A percentile compares a stretch with the other conserved stretches of the same genome.
phyloP scores from a whole-genome alignment of 2,113 vertebrate genomes.

The Isurus oxyrinchus region DNA sequence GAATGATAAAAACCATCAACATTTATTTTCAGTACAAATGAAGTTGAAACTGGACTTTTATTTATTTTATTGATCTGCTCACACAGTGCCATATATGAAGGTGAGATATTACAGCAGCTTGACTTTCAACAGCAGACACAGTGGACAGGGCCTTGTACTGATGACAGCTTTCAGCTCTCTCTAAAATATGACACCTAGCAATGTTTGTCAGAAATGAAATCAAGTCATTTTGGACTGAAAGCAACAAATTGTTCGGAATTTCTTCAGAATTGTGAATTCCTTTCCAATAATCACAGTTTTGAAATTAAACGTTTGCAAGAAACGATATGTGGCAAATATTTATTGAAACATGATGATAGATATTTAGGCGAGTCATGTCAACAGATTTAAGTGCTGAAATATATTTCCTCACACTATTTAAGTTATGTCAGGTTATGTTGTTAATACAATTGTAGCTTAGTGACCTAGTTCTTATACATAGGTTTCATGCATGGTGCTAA shows the following conservation, averaged over 20 bases:
- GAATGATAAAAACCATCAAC: not conserved
- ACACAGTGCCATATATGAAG: not conserved
- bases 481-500: constrained; percentile 30
- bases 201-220: not conserved
- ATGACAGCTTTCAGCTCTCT: not conserved
- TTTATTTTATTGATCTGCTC: not conserved
- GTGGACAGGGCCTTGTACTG: not conserved
- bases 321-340: not conserved
- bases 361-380: not conserved
- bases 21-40: not conserved
- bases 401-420: not conserved
- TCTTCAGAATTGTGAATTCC: not conserved
- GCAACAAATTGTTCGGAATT: not conserved
- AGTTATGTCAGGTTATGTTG: not conserved
- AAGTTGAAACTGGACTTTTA: constrained; percentile 10
- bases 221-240: not conserved
- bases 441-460: not conserved
- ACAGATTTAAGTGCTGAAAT: not conserved
- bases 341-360: not conserved
- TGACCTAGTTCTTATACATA: not conserved
- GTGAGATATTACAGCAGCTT: not conserved
- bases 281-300: not conserved
- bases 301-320: not conserved
- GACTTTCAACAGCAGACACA: not conserved
- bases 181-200: not conserved